Evolutionary conservation across 1,140 invertebrate species (phyloP).

Genomic region (Pogonus chalceus): DNA sequence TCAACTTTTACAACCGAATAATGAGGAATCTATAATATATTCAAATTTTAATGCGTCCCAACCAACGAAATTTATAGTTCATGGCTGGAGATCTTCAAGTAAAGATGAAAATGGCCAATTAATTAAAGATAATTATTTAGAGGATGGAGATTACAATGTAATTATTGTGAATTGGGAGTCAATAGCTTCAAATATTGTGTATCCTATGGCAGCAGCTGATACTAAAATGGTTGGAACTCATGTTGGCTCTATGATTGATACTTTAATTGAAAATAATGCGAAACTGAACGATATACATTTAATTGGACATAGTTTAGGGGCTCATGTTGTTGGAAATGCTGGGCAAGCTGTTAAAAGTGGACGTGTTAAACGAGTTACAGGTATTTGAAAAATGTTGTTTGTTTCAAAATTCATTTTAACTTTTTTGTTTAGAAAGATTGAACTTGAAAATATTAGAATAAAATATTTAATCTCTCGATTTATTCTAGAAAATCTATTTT

Average conservation of each 20-base stretch:
- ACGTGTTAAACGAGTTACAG: slow-evolving; percentile 50
- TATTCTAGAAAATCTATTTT: too few species aligned
- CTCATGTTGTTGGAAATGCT: slow-evolving; percentile 78
- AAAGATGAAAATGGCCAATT: slow-evolving; percentile 28
- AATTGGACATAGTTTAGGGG: slow-evolving; percentile 78
- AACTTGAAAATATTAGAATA: background rate
- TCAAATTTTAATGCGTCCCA: slow-evolving; percentile 45
- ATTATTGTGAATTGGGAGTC: slow-evolving; percentile 57
- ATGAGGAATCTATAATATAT: slow-evolving; percentile 9
- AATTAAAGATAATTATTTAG: slow-evolving; percentile 41
- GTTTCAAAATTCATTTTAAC: background rate
- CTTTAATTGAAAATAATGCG: slow-evolving; percentile 41
- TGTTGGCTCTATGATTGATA: slow-evolving; percentile 49
- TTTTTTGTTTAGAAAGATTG: slow-evolving; percentile 9
- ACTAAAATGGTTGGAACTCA: slow-evolving; percentile 52
- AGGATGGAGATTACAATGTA: slow-evolving; percentile 49
- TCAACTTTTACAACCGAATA: background rate
- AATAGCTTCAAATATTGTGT: slow-evolving; percentile 51
- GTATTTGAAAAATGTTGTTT: too few species aligned
- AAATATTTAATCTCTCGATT: background rate
- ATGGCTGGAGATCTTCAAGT: slow-evolving; percentile 59
- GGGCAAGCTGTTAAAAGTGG: slow-evolving; percentile 46
- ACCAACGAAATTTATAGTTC: slow-evolving; percentile 54
- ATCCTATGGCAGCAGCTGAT: slow-evolving; percentile 51
- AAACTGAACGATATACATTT: slow-evolving; percentile 48